Base-by-base conservation (phyloP, 2,888 invertebrate genomes). In the Muscina levida region DNA sequence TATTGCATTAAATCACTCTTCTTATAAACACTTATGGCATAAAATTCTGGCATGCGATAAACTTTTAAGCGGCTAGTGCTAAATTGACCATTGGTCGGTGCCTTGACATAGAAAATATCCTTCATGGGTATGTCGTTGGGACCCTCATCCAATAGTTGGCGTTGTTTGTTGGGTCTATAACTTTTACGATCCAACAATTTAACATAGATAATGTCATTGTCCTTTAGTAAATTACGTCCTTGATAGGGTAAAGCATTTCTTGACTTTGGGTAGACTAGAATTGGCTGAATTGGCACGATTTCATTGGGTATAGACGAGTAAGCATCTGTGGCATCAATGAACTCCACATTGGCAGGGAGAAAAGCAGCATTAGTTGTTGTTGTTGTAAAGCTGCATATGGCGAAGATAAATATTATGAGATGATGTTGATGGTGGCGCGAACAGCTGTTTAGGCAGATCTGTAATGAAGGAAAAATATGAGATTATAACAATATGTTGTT, bases 21-120 rank as follows among this genome's bases (percentile, higher is more conserved):
- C 62, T 85, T 86, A 24, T 85, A 88, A 15, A 88, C 86, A 62
- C 84, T 87, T 82, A 88, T 87, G 71, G 89, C 88, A 84, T 86
- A 88, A 77, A 89, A 89, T 77, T 89, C 87, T 0, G 89, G 89
- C 37, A 89, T 75, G 62, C 87, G 86, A 71, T 87, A 89, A 5
- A 87, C 82, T 82, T 87, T 88, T 19, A 89, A 66, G 4, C 88
- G 88, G 26, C 86, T 85, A 66, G 87, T 85, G 72, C 87, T 89
- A 66, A 89, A 89, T n/a, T 87, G 87, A 0, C 89, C 89, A 66
- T 89, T 89, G 37, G 85, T 79, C 0, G 84, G 76, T 2, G 88
- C 86, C 66, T 89, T 89, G 2, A 89, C 89, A 78, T 85, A 88
- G 83, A 89, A 88, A n/a, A 89, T 88, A 57, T 89, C 87, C 77